Conservation (phyloP, 2,888 invertebrate genomes). For the Phalangium opilio region DNA sequence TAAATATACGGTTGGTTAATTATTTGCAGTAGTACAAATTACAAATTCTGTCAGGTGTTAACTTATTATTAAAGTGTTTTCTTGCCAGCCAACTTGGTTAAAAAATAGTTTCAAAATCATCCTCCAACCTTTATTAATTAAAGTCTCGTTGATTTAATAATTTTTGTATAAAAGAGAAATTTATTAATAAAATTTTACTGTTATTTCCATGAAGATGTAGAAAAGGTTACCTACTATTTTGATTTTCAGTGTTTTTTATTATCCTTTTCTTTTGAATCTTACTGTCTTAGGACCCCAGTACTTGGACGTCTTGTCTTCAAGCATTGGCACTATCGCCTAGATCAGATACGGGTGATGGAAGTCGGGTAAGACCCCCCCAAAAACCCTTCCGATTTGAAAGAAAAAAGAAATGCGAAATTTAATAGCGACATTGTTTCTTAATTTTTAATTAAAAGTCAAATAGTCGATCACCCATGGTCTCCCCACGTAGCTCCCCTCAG, state of each 20-base stretch:
- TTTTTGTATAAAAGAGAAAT: neutral
- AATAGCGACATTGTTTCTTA: neutral
- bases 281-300: constrained; percentile 16
- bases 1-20: too few relatives aligned
- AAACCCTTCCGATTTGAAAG: too few relatives aligned
- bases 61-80: too few relatives aligned
- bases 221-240: neutral
- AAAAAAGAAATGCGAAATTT: too few relatives aligned
- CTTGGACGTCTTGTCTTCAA: constrained; percentile 18
- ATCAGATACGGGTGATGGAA: constrained; percentile 31
- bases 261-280: neutral
- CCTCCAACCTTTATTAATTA: too few relatives aligned
- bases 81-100: too few relatives aligned
- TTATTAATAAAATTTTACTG: neutral
- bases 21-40: too few relatives aligned
- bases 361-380: constrained; percentile 31
- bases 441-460: constrained; percentile 20
- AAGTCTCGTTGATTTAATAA: too few relatives aligned
- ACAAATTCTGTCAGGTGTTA: too few relatives aligned
- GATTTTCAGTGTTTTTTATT: neutral
- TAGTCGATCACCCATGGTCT: constrained; percentile 41
- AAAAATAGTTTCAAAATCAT: too few relatives aligned
- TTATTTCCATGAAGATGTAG: neutral
- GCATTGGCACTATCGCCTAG: constrained; percentile 38
- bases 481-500: constrained; percentile 43